Conservation (phyloP, 2,797 vertebrate genomes). For the Mycteria americana region DNA sequence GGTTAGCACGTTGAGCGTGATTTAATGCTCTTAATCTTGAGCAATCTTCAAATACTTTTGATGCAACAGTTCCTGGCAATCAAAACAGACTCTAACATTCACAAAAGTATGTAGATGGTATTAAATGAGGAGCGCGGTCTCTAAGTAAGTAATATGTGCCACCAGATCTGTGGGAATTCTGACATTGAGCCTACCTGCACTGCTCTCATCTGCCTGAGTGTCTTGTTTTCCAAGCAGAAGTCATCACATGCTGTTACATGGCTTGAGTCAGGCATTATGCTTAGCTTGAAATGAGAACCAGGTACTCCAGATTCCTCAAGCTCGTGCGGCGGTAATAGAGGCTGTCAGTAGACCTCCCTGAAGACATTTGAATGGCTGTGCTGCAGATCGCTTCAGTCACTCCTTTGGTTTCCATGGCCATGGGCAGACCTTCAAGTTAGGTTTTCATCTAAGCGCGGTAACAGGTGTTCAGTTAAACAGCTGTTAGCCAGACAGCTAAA, state of each 20-base stretch:
- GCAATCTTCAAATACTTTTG: background rate
- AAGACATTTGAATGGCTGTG: background rate
- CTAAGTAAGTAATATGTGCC: background rate
- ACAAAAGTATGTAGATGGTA: conserved; percentile 11
- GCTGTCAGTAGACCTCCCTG: background rate
- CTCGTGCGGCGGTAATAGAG: background rate
- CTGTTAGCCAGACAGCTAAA: background rate
- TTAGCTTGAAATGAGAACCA: conserved; percentile 7
- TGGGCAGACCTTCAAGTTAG: background rate
- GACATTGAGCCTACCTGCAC: background rate
- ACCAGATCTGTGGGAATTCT: background rate
- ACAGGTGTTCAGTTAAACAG: background rate
- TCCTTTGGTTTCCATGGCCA: background rate
- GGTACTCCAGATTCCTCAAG: conserved; percentile 31
- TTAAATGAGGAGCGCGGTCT: background rate
- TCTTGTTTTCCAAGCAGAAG: conserved; percentile 20
- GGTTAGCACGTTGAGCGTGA: background rate
- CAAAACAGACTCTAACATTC: background rate
- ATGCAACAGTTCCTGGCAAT: background rate
- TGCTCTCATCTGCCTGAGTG: background rate
- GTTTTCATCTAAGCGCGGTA: background rate
- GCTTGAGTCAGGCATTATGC: background rate
- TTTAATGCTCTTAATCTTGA: background rate
- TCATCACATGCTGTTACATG: background rate
- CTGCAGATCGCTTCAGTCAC: background rate